Evolutionary conservation across 2,888 invertebrate species (phyloP), one percentile per base, ranked within the genome.

Genomic region (Phyto melanocephala): DNA sequence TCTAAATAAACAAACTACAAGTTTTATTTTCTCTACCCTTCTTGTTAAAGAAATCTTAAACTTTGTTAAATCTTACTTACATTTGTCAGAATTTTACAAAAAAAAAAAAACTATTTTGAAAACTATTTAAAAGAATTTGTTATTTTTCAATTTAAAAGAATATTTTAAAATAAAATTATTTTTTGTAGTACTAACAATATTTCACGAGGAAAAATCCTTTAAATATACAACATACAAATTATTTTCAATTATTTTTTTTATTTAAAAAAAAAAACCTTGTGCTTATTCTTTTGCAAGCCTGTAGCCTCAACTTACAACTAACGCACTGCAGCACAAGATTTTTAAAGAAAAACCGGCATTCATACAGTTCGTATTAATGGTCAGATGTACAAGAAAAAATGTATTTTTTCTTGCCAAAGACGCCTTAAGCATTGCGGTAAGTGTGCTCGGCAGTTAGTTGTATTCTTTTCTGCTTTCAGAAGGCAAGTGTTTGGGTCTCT

Each of bases 381-480:
- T 62, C 67, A 58, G 47, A 60, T 33, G n/a, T 47, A 37, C 28
- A 40, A 60, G 52, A 52, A 65, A 80, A 8, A 42, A 63, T 62
- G 60, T 35, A 62, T 60, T 72, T 72, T 40, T 60, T 72, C 40
- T 52, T 60, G 45, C 60, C 15, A 33, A 67, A 60, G 50, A 72
- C 20, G 72, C 77, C 77, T 62, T 10, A 54, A 56, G 81, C 72
- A 62, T 37, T 77, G 81, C 81, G 77, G 81, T 77, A 77, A 81
- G 71, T 72, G 81, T 68, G 77, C 72, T 77, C 37, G 54, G 63
- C 65, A 80, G 58, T 60, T 70, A 67, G 52, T 37, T 80, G 45
- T 37, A 10, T 24, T 62, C 4, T 15, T 50, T 72, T 22, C 63
- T 70, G 24, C 20, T n/a, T 54, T 35, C 33, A 50, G 10, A 33